A percentile compares a stretch with the other conserved stretches of the same genome.
phyloP scores from a whole-genome alignment of 2,797 vertebrate genomes.

The Meda fulgida region DNA sequence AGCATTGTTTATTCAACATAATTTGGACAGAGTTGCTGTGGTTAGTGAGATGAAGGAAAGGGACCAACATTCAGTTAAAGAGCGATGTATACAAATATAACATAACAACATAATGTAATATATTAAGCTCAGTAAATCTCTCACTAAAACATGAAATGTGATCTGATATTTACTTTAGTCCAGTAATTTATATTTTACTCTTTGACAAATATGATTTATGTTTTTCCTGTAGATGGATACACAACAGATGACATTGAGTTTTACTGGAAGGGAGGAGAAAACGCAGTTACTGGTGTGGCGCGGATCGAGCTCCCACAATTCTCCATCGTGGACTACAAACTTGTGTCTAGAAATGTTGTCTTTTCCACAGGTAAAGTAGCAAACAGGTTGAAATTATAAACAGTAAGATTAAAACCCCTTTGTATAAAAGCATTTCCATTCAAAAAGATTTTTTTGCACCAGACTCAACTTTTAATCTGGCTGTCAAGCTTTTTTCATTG shows the following conservation, averaged over 20 bases:
- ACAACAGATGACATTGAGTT: slow-evolving; percentile 98
- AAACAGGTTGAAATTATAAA: background rate
- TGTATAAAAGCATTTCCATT: background rate
- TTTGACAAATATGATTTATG: background rate
- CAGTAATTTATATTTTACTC: background rate
- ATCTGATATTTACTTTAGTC: background rate
- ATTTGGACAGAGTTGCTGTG: background rate
- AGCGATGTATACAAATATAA: background rate
- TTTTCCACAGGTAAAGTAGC: slow-evolving; percentile 92
- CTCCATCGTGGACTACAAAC: slow-evolving; percentile 94
- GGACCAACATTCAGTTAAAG: background rate
- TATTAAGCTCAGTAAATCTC: background rate
- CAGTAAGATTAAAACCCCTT: background rate
- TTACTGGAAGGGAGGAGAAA: slow-evolving; percentile 96
- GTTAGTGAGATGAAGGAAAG: background rate
- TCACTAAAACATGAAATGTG: background rate
- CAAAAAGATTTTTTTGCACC: background rate
- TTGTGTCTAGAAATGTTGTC: slow-evolving; percentile 96
- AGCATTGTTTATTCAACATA: background rate
- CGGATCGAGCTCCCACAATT: slow-evolving; percentile 97
- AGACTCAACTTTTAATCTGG: background rate
- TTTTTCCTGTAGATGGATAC: slow-evolving; percentile 86
- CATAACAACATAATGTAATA: background rate
- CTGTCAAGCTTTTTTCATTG: background rate
- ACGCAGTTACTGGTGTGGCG: slow-evolving; percentile 91